Base-by-base conservation (phyloP, 2,113 vertebrate genomes). In the Python bivittatus region DNA sequence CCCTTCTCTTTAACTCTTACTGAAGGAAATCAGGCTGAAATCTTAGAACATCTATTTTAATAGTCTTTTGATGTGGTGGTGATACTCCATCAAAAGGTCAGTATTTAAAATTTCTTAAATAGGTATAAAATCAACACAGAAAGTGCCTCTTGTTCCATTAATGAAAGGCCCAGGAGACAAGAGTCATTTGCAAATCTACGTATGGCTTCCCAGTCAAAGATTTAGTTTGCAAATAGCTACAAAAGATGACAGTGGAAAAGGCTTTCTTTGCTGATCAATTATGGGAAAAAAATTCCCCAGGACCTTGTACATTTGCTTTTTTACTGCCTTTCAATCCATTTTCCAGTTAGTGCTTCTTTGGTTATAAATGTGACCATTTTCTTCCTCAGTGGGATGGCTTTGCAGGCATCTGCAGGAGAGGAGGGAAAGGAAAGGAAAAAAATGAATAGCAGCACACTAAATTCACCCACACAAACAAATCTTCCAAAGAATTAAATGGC, bases 91-190 rank as follows among this genome's bases (percentile, higher is more conserved):
- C 17, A 93, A 60, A 92, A 88, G 91, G 86, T 79, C 72, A 57
- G 54, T 85, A 84, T 88, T 92, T 93, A 6, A 13, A 11, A 87
- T 53, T 86, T 95, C 94, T 86, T 93, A 86, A 96, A 96, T 94
- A 94, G 95, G 96, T 92, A 91, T 96, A 92, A 91, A 95, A 90
- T 95, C 91, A 96, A 93, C 94, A 44, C 91, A 96, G 90, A 88
- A 93, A 38, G 92, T 96, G 95, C 95, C 56, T 79, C 91, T 54
- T 93, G 56, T 95, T 97, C 96, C 96, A 96, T 97, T 96, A 93
- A 94, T 88, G 72, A 88, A 86, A 94, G 85, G 92, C 94, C 90
- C 93, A 91, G 88, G 89, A 95, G 88, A 93, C 90, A 92, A 79
- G 89, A 95, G 95, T 91, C 42, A 10, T 61, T 95, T 89, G 79